phyloP scores from a whole-genome alignment of 2,113 vertebrate species.

The Xyrauchen texanus region DNA sequence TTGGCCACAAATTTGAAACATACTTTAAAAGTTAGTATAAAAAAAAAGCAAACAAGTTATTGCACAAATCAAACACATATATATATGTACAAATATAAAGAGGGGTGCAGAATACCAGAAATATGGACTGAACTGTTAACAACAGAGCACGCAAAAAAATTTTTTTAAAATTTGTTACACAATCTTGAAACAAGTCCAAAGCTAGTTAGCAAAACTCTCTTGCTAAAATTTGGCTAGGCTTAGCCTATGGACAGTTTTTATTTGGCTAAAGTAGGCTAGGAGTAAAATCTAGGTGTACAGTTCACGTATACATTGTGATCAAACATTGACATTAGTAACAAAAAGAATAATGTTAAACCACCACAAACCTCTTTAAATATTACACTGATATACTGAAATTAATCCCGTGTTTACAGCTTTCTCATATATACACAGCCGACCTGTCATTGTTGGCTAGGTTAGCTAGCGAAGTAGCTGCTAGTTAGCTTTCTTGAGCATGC shows the following conservation, averaged over 20 bases:
- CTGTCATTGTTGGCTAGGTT: constrained; percentile 65
- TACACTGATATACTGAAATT: background rate
- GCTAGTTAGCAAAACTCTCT: constrained; percentile 47
- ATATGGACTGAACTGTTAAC: too few relatives aligned
- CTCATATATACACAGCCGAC: constrained; percentile 58
- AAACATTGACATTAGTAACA: background rate
- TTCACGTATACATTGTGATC: background rate
- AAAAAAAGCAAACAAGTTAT: too few relatives aligned
- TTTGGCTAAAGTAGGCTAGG: constrained; percentile 37
- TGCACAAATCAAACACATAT: too few relatives aligned
- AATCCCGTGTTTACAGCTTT: background rate
- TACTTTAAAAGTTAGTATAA: too few relatives aligned
- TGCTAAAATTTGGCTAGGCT: constrained; percentile 48
- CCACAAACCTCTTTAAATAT: background rate
- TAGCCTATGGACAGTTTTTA: constrained; percentile 36
- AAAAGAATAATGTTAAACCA: background rate
- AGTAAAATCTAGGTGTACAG: background rate
- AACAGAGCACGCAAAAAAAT: background rate
- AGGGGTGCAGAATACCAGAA: background rate
- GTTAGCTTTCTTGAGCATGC: constrained; percentile 51
- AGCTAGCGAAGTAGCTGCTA: constrained; percentile 77
- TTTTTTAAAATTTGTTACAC: too few relatives aligned
- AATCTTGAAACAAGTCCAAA: background rate
- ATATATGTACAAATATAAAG: too few relatives aligned
- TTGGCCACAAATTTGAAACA: too few relatives aligned